phyloP scores from a whole-genome alignment of 2,113 vertebrate genomes.

The Proterorhinus semilunaris region DNA sequence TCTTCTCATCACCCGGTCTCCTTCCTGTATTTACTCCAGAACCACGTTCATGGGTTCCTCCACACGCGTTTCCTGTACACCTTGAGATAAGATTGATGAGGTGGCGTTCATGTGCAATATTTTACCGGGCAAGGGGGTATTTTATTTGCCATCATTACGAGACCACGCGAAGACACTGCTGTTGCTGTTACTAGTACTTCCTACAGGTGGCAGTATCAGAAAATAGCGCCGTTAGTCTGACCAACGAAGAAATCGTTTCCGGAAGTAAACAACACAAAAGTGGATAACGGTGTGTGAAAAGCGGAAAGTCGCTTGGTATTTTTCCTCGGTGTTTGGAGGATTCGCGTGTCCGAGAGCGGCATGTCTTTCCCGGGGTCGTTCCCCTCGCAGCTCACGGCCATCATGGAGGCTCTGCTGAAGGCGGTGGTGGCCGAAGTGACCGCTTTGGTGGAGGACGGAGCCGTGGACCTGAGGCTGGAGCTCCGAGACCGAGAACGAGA shows the following conservation, averaged over 20 bases:
- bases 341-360: neutral
- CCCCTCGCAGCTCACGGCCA: constrained; percentile 56
- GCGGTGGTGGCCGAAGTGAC: constrained; percentile 70
- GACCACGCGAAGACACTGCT: too few relatives aligned
- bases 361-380: constrained; percentile 60
- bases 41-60: too few relatives aligned
- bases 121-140: too few relatives aligned
- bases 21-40: too few relatives aligned
- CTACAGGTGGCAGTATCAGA: neutral
- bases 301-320: too few relatives aligned
- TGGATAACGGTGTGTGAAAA: too few relatives aligned
- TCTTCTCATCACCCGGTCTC: too few relatives aligned
- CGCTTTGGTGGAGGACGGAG: constrained; percentile 65
- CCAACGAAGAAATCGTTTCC: constrained; percentile 12
- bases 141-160: too few relatives aligned
- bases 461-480: constrained; percentile 59
- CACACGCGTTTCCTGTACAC: too few relatives aligned
- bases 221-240: neutral
- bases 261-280: constrained; percentile 26
- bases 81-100: too few relatives aligned
- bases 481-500: constrained; percentile 59
- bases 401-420: constrained; percentile 69
- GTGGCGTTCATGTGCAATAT: too few relatives aligned
- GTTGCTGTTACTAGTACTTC: too few relatives aligned
- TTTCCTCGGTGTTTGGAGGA: neutral